These are phyloP conservation scores for Ectropis crepuscularia DNA, from an alignment of 2,888 invertebrate species.

Conservation along the genomic window DNA sequence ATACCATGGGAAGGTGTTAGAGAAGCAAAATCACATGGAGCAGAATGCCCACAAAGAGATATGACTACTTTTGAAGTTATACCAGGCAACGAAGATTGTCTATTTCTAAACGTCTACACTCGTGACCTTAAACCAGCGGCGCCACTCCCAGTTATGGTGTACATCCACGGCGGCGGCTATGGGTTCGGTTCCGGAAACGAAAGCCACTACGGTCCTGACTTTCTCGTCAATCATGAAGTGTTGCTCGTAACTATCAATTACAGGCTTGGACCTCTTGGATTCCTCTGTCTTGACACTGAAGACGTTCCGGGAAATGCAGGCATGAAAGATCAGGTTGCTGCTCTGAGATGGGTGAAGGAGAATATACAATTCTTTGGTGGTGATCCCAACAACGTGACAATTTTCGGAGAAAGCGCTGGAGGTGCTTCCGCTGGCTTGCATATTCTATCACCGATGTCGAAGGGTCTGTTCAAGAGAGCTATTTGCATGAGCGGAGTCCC, in stretches of 20 bases:
- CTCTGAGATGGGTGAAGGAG: conserved; percentile 55
- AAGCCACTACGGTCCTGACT: conserved; percentile 58
- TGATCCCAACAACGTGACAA: conserved; percentile 56
- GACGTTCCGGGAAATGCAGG: conserved; percentile 63
- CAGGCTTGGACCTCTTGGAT: conserved; percentile 55
- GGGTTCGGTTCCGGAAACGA: conserved; percentile 56
- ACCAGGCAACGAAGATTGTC: conserved; percentile 60
- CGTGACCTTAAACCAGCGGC: conserved; percentile 44
- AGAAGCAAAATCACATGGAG: conserved; percentile 53
- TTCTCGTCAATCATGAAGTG: conserved; percentile 55
- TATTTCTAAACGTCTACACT: conserved; percentile 61
- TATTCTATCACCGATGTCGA: conserved; percentile 57
- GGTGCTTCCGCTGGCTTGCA: conserved; percentile 51
- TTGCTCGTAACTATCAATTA: conserved; percentile 63
- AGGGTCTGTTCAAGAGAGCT: conserved; percentile 55
- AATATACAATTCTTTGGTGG: conserved; percentile 59
- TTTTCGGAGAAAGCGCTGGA: conserved; percentile 63
- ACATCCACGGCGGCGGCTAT: conserved; percentile 61
- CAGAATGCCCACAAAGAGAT: conserved; percentile 53
- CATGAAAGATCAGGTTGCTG: conserved; percentile 59
- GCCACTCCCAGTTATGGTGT: conserved; percentile 60
- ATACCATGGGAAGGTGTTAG: conserved; percentile 55
- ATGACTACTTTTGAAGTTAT: conserved; percentile 42
- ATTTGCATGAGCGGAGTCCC: conserved; percentile 58
- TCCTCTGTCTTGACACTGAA: conserved; percentile 53